Conservation (phyloP, 1,140 invertebrate species). For the Drosophila pectinifera region DNA sequence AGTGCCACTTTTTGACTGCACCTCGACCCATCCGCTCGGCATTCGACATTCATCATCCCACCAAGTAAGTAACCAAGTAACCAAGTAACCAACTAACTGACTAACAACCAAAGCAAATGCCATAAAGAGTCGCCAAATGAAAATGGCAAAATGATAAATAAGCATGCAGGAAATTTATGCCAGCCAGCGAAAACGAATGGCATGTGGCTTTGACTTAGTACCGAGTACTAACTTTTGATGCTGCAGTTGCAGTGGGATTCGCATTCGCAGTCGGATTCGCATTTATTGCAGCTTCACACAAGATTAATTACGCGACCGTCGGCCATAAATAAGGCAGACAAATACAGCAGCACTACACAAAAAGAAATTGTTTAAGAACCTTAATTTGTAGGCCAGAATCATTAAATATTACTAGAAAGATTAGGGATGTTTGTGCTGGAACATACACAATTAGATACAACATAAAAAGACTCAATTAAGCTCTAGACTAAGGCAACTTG, state of each 20-base stretch:
- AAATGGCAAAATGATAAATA: conserved; percentile 67
- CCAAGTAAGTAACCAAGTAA: conserved; percentile 20
- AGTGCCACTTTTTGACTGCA: conserved; percentile 49
- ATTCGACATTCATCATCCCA: conserved; percentile 23
- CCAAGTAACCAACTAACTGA: conserved; percentile 18
- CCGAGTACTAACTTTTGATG: conserved; percentile 42
- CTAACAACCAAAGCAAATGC: conserved; percentile 40
- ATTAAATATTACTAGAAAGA: neutral
- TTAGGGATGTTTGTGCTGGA: neutral
- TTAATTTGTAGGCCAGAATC: neutral
- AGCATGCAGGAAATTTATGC: conserved; percentile 58
- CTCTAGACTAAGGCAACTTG: too few relatives aligned
- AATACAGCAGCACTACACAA: conserved; percentile 31
- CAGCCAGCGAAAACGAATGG: conserved; percentile 60
- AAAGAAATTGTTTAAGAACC: too few relatives aligned
- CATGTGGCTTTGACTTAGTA: conserved; percentile 50
- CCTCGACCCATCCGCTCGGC: conserved; percentile 36
- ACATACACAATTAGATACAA: too few relatives aligned
- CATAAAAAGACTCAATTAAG: too few relatives aligned
- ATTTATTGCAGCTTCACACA: conserved; percentile 69
- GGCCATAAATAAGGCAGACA: conserved; percentile 73
- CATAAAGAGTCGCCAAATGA: conserved; percentile 65
- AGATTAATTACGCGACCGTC: conserved; percentile 71
- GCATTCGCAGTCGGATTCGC: conserved; percentile 58
- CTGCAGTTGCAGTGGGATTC: conserved; percentile 41